Evolutionary conservation across 1,140 invertebrate genomes (phyloP).

Genomic region (Apis cerana): DNA sequence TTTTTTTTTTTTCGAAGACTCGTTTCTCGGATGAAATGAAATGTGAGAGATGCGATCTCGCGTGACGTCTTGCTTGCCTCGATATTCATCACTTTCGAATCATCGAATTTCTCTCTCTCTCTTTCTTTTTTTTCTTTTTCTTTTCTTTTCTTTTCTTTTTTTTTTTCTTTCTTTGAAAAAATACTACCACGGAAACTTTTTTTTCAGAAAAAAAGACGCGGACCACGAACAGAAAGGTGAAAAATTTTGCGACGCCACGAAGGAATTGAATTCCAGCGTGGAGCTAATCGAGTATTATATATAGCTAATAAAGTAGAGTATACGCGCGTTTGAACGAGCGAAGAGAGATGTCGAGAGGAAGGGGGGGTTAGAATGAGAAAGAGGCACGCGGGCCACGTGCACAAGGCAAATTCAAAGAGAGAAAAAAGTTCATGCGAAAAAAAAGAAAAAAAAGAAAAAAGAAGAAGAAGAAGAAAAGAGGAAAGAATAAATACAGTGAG

Average conservation of each 20-base stretch:
- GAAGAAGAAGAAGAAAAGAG: too few relatives aligned
- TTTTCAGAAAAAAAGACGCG: too few relatives aligned
- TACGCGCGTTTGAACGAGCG: conserved; percentile 19
- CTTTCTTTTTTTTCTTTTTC: too few relatives aligned
- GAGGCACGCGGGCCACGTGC: conserved; percentile 34
- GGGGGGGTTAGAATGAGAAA: conserved; percentile 34
- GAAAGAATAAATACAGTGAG: conserved; percentile 23
- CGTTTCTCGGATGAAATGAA: conserved; percentile 15
- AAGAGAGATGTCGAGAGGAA: conserved; percentile 60
- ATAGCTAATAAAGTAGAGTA: not conserved
- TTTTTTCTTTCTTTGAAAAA: too few relatives aligned
- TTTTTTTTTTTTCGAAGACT: too few relatives aligned
- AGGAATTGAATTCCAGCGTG: not conserved
- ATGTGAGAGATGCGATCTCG: conserved; percentile 35
- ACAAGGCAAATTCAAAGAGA: conserved; percentile 15
- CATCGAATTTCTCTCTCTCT: not conserved
- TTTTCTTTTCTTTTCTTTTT: too few relatives aligned
- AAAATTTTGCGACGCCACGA: not conserved
- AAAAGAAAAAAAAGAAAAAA: not conserved
- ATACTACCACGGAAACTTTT: too few relatives aligned
- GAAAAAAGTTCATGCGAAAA: conserved; percentile 49
- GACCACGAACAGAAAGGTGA: not conserved
- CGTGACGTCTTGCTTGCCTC: conserved; percentile 5
- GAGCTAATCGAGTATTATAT: not conserved
- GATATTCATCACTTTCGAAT: not conserved